Base-by-base conservation (phyloP, 1,140 invertebrate genomes). In the Ceratosolen solmsi region DNA sequence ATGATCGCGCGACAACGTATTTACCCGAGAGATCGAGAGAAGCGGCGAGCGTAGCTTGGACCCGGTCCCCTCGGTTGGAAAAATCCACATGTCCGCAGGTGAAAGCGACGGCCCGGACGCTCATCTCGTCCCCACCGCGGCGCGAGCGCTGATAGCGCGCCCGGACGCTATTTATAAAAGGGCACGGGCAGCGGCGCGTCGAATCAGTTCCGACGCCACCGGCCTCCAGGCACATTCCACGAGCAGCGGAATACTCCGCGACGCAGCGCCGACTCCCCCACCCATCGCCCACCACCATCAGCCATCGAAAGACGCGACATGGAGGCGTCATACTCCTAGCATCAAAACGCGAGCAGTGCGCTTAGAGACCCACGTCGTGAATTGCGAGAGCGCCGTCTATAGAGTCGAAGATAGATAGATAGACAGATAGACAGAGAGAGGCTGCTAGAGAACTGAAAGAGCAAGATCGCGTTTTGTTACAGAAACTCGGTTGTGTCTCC, bases 151-250 rank as follows among this genome's bases (percentile, higher is more conserved):
- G 73, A 75, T 75, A 73, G 71, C 41, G 30, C 17, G n/a, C 27
- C 13, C 33, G 71, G 30, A 2, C 33, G 20, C 51, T 76, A 83
- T 87, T 86, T 87, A 87, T 87, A 86, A 86, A 77, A 82, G 79
- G 33, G 63, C n/a, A 25, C 71, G 22, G 54, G 27, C 54, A 49
- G 60, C 79, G 83, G 2, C 49, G 33, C 38, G 71, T 72, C 79
- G 74, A 81, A 82, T 84, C 84, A 87, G 86, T 86, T 68, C 17
- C 46, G 56, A 27, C 58, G 49, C 51, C 70, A 70, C 54, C 49
- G 58, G 25, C 56, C n/a, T 79, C 25, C 36, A 33, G 51, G 22
- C 63, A 30, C 79, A 9, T 73, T 36, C 83, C 71, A 54, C 84
- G 73, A 58, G 74, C 54, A 49, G 78, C 84, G 71, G 65, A 74